A percentile compares a stretch with the other conserved stretches of the same genome.
Conservation (phyloP, 1,140 invertebrate species). For the Metopolophium dirhodum region DNA sequence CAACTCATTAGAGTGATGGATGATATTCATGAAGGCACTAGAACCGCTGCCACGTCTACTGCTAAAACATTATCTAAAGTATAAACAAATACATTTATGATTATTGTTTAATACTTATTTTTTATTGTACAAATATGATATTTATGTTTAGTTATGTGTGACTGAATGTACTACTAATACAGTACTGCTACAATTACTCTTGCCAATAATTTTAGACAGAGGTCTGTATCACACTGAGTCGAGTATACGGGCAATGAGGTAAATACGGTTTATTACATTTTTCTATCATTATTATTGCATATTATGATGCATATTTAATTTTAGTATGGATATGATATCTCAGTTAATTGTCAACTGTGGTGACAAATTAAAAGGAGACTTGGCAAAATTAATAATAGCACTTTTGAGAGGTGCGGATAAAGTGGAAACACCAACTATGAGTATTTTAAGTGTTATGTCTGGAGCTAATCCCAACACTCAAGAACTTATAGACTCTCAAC, state of each 20-base stretch:
- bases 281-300: neutral
- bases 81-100: neutral
- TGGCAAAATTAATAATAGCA: slow-evolving; percentile 81
- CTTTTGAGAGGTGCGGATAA: slow-evolving; percentile 84
- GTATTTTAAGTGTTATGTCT: slow-evolving; percentile 77
- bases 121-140: neutral
- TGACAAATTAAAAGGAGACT: slow-evolving; percentile 76
- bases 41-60: slow-evolving; percentile 79
- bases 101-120: neutral
- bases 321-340: slow-evolving; percentile 68
- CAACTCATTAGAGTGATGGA: slow-evolving; percentile 90
- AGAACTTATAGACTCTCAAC: slow-evolving; percentile 73
- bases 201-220: slow-evolving; percentile 80
- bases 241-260: slow-evolving; percentile 80
- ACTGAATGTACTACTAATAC: slow-evolving; percentile 35
- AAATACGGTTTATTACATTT: slow-evolving; percentile 25
- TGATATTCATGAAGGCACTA: slow-evolving; percentile 89
- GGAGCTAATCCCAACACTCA: slow-evolving; percentile 71
- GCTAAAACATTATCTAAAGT: slow-evolving; percentile 77
- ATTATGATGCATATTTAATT: slow-evolving; percentile 28
- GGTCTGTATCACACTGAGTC: slow-evolving; percentile 80
- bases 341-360: slow-evolving; percentile 83
- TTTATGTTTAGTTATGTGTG: slow-evolving; percentile 39
- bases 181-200: slow-evolving; percentile 63
- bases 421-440: slow-evolving; percentile 67